Evolutionary conservation across 2,797 vertebrate species (phyloP), one percentile per base, ranked within the genome.

Genomic region (Eulemur mongoz): DNA sequence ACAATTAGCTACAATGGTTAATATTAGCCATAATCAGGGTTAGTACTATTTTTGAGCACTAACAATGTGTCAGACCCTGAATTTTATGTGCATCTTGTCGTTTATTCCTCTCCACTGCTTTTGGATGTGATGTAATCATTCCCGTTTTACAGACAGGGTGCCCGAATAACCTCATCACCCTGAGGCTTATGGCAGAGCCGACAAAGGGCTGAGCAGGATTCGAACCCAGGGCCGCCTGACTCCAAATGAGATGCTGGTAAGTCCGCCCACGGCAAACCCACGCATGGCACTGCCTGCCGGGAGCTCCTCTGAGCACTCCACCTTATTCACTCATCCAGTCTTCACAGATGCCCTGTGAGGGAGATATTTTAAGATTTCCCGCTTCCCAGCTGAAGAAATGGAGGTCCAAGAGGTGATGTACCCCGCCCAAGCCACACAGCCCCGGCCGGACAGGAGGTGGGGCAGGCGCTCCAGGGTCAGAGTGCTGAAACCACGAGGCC

Each of bases 271-370:
- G 14, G 17, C 7, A 65, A 35, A 59, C 35, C 17, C 13, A 5
- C 7, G 17, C 18, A 17, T 0, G 5, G 4, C 2, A 15, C n/a
- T 12, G 15, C 27, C 52, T 72, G 43, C 45, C 2, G 1, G 38
- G 13, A 1, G 18, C 7, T 15, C 35, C 81, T 43, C 61, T 65
- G n/a, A 94, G 61, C 10, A 6, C 11, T 43, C 61, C 23, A 20
- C 30, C 27, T 70, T 15, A 76, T 35, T 5, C 27, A 70, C 2
- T 20, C 48, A 75, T 8, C 11, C 43, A 22, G 2, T 35, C 15
- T 59, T 80, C 20, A 15, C 4, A 32, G 5, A 10, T 9, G 22
- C 61, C 27, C 40, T 59, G 0, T 6, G 40, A 35, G 23, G 61
- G 20, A 20, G 7, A 17, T 0, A 13, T 43, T n/a, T 50, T 38